Evolutionary conservation across 2,797 vertebrate genomes (phyloP).

Genomic region (Pogoniulus pusillus): DNA sequence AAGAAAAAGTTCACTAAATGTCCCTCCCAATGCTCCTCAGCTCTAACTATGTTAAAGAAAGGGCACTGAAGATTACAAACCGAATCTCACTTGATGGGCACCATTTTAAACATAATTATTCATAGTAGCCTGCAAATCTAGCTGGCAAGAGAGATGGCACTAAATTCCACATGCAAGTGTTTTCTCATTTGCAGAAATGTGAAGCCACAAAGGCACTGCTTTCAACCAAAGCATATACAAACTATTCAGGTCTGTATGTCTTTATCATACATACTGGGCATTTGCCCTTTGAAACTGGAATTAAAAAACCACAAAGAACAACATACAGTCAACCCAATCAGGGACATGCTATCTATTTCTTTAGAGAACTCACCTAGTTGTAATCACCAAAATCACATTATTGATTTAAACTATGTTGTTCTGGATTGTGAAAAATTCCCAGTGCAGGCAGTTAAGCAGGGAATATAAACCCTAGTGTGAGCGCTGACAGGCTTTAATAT

Average conservation of each 20-base stretch:
- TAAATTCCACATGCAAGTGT: background rate
- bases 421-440: background rate
- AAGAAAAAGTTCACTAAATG: background rate
- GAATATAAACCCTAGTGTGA: background rate
- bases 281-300: slow-evolving; percentile 1
- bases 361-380: background rate
- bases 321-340: background rate
- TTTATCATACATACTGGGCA: background rate
- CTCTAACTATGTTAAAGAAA: background rate
- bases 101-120: background rate
- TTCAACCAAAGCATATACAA: background rate
- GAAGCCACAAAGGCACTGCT: background rate
- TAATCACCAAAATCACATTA: background rate
- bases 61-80: background rate
- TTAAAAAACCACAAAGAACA: background rate
- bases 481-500: background rate
- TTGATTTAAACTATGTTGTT: background rate
- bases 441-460: background rate
- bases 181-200: background rate
- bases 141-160: background rate
- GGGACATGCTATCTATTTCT: background rate
- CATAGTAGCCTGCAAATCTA: background rate
- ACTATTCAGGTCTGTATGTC: background rate
- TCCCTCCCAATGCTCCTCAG: background rate
- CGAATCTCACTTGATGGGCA: background rate